A percentile compares a stretch with the other conserved stretches of the same genome.
phyloP scores from a whole-genome alignment of 1,140 invertebrate species.

The Ceratina australensis region DNA sequence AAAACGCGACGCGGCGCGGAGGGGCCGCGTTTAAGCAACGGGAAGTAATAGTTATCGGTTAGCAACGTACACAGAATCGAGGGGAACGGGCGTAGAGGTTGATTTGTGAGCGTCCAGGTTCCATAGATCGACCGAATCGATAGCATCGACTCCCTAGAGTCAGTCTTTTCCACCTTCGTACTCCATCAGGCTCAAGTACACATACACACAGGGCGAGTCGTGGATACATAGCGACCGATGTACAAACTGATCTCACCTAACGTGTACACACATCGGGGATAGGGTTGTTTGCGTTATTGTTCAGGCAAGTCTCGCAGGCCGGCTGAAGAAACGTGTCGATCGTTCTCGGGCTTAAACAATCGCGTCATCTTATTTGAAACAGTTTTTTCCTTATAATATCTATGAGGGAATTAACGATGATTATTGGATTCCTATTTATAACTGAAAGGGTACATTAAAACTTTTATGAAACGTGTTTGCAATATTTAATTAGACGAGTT shows the following conservation, averaged over 20 bases:
- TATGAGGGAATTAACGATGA: no score
- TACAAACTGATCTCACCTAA: constrained; percentile 52
- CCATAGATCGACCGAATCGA: constrained; percentile 70
- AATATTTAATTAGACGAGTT: neutral
- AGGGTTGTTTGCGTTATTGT: neutral
- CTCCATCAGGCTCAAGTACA: constrained; percentile 64
- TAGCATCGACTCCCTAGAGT: constrained; percentile 69
- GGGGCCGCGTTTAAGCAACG: constrained; percentile 23
- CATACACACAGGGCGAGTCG: constrained; percentile 41
- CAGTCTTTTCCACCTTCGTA: constrained; percentile 68
- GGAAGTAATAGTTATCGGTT: constrained; percentile 32
- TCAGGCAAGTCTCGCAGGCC: neutral
- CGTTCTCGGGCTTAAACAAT: neutral
- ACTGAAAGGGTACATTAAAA: no score
- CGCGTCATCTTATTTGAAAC: no score
- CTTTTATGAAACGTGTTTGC: neutral
- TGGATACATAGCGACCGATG: constrained; percentile 42
- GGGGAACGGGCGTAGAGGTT: constrained; percentile 48
- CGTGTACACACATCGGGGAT: constrained; percentile 7
- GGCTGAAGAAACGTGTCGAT: neutral
- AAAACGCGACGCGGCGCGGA: neutral
- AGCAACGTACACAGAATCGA: constrained; percentile 40
- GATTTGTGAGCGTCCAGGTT: constrained; percentile 71
- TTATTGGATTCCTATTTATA: no score
- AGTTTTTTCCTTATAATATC: no score